Evolutionary conservation across 53 echinoderm and acorn worm species (phyloP).

Genomic region (Crossaster papposus): DNA sequence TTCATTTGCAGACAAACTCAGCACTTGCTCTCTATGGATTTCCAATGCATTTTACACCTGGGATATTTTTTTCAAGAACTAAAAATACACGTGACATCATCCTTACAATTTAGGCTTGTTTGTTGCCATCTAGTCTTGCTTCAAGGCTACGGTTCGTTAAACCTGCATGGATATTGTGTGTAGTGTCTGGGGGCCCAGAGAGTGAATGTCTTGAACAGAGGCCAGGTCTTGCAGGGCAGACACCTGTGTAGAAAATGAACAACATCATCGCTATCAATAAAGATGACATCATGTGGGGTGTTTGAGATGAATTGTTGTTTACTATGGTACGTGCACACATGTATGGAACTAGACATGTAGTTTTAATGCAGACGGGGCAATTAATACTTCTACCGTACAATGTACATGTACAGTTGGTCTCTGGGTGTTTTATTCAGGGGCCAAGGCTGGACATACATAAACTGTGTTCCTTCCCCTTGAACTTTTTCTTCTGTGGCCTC

Average conservation of each 20-base stretch:
- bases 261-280: constrained; percentile 55
- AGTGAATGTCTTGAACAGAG: not conserved
- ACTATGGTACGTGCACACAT: not conserved
- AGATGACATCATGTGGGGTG: constrained; percentile 38
- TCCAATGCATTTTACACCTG: not conserved
- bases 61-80: not conserved
- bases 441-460: too few relatives aligned
- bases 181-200: not conserved
- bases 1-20: too few relatives aligned
- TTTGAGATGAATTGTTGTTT: not conserved
- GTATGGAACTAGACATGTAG: not conserved
- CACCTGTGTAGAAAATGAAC: not conserved
- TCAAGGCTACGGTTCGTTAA: not conserved
- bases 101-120: not conserved
- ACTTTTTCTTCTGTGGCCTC: too few relatives aligned
- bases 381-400: too few relatives aligned
- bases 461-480: too few relatives aligned
- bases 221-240: not conserved
- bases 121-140: not conserved
- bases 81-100: constrained; percentile 1
- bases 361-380: not conserved
- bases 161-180: not conserved
- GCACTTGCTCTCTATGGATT: too few relatives aligned
- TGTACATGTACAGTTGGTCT: too few relatives aligned
- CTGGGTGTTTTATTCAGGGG: too few relatives aligned